phyloP scores from a whole-genome alignment of 2,888 invertebrate genomes.

The Homarus gammarus region DNA sequence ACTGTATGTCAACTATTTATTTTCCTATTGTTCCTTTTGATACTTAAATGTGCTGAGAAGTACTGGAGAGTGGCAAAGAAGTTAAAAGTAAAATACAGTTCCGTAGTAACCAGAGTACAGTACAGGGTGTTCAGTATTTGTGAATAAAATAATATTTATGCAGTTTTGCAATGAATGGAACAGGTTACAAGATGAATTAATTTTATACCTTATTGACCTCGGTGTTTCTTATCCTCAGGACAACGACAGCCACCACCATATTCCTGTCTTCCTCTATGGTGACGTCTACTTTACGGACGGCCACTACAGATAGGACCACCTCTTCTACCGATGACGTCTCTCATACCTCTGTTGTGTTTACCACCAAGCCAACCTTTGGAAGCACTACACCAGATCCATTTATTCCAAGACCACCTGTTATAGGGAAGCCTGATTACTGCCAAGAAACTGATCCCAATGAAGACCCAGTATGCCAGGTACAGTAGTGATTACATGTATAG shows the following conservation, averaged over 20 bases:
- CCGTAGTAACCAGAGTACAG: no score
- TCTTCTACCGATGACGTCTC: conserved; percentile 28
- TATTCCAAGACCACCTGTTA: conserved; percentile 45
- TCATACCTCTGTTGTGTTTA: conserved; percentile 61
- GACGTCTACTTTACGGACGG: conserved; percentile 29
- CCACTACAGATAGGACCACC: conserved; percentile 17
- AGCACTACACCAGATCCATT: conserved; percentile 27
- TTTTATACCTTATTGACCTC: not conserved
- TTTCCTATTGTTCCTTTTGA: no score
- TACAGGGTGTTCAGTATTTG: not conserved
- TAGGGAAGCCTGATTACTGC: conserved; percentile 65
- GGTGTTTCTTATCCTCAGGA: conserved; percentile 29
- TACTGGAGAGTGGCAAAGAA: no score
- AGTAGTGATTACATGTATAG: conserved; percentile 1
- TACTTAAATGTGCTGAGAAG: no score
- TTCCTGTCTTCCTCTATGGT: conserved; percentile 59
- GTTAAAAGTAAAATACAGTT: no score
- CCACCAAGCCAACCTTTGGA: conserved; percentile 32
- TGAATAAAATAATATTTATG: no score
- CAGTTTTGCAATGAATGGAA: not conserved
- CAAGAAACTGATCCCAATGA: conserved; percentile 32
- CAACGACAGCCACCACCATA: conserved; percentile 48
- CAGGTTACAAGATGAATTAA: not conserved
- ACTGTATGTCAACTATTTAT: no score
- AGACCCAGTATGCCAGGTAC: conserved; percentile 61